These are phyloP conservation scores for Megaceryle torquata DNA, from an alignment of 2,113 vertebrate genomes.

Conservation along the genomic window DNA sequence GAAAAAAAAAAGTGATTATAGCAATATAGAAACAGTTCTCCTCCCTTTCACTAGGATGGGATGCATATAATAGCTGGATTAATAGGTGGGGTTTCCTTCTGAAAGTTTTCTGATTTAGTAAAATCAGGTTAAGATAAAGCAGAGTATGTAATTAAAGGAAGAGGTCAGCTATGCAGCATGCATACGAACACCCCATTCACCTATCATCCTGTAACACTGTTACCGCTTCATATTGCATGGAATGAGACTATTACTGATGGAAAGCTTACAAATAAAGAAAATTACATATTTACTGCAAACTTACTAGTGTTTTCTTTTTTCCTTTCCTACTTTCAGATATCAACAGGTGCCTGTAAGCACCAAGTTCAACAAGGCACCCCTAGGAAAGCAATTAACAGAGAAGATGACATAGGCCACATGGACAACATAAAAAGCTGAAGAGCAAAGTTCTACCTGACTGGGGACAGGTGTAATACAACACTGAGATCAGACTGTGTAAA, in stretches of 20 bases:
- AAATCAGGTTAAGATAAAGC: not conserved
- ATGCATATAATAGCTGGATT: not conserved
- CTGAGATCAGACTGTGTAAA: no score
- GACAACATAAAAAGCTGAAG: slow-evolving; percentile 82
- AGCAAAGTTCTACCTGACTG: not conserved
- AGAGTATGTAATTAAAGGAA: no score
- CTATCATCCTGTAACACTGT: not conserved
- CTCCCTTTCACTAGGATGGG: not conserved
- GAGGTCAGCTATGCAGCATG: not conserved
- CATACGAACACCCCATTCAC: not conserved
- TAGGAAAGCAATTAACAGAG: slow-evolving; percentile 87
- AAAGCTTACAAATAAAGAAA: not conserved
- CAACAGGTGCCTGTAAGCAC: slow-evolving; percentile 88
- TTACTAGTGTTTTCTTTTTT: not conserved
- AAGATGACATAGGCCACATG: slow-evolving; percentile 97
- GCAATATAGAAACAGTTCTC: not conserved
- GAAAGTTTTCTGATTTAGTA: not conserved
- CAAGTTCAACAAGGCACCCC: slow-evolving; percentile 91
- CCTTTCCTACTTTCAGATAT: slow-evolving; percentile 78
- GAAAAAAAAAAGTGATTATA: not conserved
- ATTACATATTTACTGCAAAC: rapidly evolving
- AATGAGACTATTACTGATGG: not conserved
- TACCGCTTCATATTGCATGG: not conserved
- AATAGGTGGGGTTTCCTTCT: not conserved
- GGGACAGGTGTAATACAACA: not conserved